Evolutionary conservation across 2,888 invertebrate genomes (phyloP).

Genomic region (Sinotaia quadrata): DNA sequence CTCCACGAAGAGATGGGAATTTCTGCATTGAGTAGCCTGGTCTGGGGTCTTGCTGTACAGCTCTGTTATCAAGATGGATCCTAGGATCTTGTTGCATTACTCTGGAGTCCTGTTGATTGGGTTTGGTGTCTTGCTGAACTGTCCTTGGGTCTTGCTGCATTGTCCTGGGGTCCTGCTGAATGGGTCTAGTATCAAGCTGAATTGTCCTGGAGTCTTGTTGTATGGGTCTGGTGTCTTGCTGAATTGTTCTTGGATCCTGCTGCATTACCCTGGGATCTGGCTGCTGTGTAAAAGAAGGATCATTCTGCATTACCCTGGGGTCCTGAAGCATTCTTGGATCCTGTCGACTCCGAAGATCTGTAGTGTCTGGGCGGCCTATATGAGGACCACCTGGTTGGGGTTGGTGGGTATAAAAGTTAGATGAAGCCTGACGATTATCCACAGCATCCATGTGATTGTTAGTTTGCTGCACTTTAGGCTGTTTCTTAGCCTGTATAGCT

Average conservation of each 20-base stretch:
- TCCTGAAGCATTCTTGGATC: slow-evolving; percentile 13
- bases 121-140: slow-evolving; percentile 11
- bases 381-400: not conserved
- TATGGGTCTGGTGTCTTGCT: not conserved
- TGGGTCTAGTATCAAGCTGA: not conserved
- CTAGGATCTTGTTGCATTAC: slow-evolving; percentile 15
- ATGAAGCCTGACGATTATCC: slow-evolving; percentile 56
- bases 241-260: slow-evolving; percentile 7
- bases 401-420: slow-evolving; percentile 46
- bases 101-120: slow-evolving; percentile 25
- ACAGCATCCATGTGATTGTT: slow-evolving; percentile 56
- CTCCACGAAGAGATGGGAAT: slow-evolving; percentile 66
- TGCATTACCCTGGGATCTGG: not conserved
- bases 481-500: slow-evolving; percentile 45
- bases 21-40: slow-evolving; percentile 28
- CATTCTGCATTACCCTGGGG: not conserved
- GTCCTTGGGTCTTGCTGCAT: slow-evolving; percentile 7
- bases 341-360: slow-evolving; percentile 12
- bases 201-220: not conserved
- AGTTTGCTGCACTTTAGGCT: slow-evolving; percentile 48
- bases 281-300: slow-evolving; percentile 4
- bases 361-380: not conserved
- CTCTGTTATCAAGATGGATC: not conserved
- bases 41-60: not conserved
- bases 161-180: not conserved